Evolutionary conservation across 2,113 vertebrate genomes (phyloP), one percentile per base, ranked within the genome.

Genomic region (Phasianus colchicus): DNA sequence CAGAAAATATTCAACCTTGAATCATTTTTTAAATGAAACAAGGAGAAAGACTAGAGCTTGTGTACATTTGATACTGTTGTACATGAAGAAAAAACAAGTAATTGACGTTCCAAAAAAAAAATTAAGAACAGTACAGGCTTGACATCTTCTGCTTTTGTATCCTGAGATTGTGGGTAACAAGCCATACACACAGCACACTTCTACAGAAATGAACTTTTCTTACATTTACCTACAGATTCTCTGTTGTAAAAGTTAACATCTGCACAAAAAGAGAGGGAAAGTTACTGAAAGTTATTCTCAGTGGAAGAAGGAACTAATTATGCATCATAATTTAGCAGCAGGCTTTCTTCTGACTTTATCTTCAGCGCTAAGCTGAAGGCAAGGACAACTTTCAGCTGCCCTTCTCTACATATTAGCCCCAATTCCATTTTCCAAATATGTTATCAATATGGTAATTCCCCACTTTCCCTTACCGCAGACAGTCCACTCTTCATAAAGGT

Each of bases 401-500:
- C 97, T 98, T 97, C 97, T 96, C 96, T 97, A 97, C 84, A 90
- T 64, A 98, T 98, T 98, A 98, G 89, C 70, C 84, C 89, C 95
- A 96, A 97, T 97, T 98, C 88, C 66, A 97, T 96, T 97, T 97
- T 94, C 94, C 96, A 97, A 98, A 98, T 97, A 97, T 95, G 96
- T 98, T 97, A 98, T 98, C 97, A 98, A 97, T 98, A 98, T 98
- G 98, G 97, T 98, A 98, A 98, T 98, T 97, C 97, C 97, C 82
- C 95, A 95, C 93, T 97, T 97, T 96, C 97, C 96, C 93, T 96
- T 98, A 50, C 96, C 94, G 77, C 96, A 96, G 95, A 96, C 86
- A 96, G 90, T 86, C 94, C 90, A 96, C 91, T 88, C 95, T 97
- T 97, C 95, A 97, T 97, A 98, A 98, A 97, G 96, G 93, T 97